Evolutionary conservation across 1,140 invertebrate species (phyloP).

Genomic region (Euglossa dilemma): DNA sequence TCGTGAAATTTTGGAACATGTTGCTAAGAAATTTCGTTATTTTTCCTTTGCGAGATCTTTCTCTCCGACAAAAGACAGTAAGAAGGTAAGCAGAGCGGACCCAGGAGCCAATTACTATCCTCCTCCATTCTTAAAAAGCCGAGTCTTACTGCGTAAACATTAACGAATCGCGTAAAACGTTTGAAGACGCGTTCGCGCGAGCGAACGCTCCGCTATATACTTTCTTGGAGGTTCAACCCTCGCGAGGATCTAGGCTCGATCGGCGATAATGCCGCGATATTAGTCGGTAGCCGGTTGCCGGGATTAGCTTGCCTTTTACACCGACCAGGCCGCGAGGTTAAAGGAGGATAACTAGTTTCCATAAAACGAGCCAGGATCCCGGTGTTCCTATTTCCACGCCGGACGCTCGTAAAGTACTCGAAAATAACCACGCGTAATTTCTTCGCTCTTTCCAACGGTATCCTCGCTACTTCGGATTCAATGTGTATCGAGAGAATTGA

Average conservation of each 20-base stretch:
- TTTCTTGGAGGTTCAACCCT: neutral
- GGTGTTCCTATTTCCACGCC: neutral
- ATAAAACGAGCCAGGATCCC: constrained; percentile 14
- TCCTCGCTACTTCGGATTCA: neutral
- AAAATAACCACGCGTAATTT: neutral
- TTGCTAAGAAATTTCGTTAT: too few relatives aligned
- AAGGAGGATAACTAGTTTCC: constrained; percentile 5
- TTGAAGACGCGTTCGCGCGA: too few relatives aligned
- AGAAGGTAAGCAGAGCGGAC: neutral
- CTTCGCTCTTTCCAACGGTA: neutral
- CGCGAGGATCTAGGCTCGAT: constrained; percentile 8
- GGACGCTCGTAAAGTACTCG: constrained; percentile 5
- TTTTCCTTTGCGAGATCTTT: too few relatives aligned
- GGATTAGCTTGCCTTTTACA: neutral
- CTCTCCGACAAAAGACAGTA: neutral
- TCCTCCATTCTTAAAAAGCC: too few relatives aligned
- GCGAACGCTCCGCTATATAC: neutral
- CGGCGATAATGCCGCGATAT: constrained; percentile 3
- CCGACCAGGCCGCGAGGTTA: neutral
- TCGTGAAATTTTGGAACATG: too few relatives aligned
- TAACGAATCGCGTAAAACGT: constrained; percentile 67
- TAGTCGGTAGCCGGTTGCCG: neutral
- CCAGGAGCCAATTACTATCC: too few relatives aligned
- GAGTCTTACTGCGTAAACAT: too few relatives aligned
- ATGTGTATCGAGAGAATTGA: neutral